Evolutionary conservation across 2,888 invertebrate genomes (phyloP), one percentile per base, ranked within the genome.

Genomic region (Cerceris rybyensis): DNA sequence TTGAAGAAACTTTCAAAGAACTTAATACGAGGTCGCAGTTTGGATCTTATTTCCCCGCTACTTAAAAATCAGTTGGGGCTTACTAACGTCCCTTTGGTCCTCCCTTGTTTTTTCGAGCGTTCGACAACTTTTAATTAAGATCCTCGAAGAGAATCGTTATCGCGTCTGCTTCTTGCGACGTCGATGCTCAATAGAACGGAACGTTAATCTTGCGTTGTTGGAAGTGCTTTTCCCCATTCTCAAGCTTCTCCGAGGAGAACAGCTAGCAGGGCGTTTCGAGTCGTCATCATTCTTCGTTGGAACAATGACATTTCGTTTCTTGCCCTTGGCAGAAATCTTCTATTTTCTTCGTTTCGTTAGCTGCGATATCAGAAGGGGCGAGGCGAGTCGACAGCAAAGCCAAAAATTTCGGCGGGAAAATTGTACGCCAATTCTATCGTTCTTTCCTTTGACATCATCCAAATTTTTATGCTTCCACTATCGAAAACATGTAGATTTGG

Each of bases 261-360:
- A 11, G 52, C 41, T n/a, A 16, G 46, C 17, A 16, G 46, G 43
- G 64, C 52, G 46, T 60, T 60, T 59, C 58, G 52, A 58, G 63
- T 49, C n/a, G 55, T 63, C 61, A 70, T 72, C 55, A 65, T 77
- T 82, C 80, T 81, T 74, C 76, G 74, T 79, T 71, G 70, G 66
- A 79, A 81, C 82, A 81, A 81, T 78, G 79, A 81, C 77, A 74
- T 79, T 78, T 81, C 66, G 42, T 64, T 66, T 50, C 70, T 71
- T 76, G 64, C 55, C 11, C 55, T 13, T 16, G 66, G n/a, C 66
- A 55, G 46, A 14, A 28, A 28, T 28, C 43, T 28, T 16, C 54
- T 43, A 17, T 67, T 64, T 70, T 39, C 58, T 60, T 43, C 57
- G 42, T 7, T 60, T 61, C 61, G 14, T 55, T 46, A n/a, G 11